Evolutionary conservation across 1,140 invertebrate species (phyloP).

Genomic region (Cotesia typhae): DNA sequence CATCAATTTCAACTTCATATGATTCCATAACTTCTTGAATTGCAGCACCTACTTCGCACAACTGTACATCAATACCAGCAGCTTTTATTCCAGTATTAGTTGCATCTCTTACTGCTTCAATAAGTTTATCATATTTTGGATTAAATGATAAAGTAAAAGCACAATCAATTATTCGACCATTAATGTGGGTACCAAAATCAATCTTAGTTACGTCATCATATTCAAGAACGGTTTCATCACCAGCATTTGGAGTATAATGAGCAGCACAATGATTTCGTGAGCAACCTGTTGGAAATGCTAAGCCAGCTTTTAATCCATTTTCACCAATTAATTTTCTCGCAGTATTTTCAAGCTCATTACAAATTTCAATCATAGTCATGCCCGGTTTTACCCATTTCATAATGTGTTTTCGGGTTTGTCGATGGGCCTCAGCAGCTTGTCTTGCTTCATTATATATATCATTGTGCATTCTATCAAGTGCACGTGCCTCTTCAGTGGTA

Average conservation of each 20-base stretch:
- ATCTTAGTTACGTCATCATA: conserved; percentile 99
- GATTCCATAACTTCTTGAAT: conserved; percentile 99
- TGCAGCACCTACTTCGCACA: conserved; percentile 97
- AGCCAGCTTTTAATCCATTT: conserved; percentile 93
- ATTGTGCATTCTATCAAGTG: conserved; percentile 80
- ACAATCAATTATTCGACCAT: conserved; percentile 98
- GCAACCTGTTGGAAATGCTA: conserved; percentile 99
- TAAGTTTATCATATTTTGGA: conserved; percentile 93
- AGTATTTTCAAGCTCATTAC: conserved; percentile 93
- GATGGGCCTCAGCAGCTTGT: conserved; percentile 95
- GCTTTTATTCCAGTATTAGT: conserved; percentile 97
- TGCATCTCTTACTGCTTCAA: conserved; percentile 96
- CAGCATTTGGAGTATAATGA: conserved; percentile 99
- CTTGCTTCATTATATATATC: conserved; percentile 96
- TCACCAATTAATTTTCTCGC: conserved; percentile 93
- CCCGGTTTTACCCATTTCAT: conserved; percentile 81
- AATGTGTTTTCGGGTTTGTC: conserved; percentile 74
- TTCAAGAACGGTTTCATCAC: conserved; percentile 92
- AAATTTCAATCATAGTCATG: conserved; percentile 99
- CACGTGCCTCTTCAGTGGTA: conserved; percentile 89
- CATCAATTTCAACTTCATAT: conserved; percentile 97
- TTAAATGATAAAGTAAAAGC: conserved; percentile 98
- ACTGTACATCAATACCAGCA: conserved; percentile 95
- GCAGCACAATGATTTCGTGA: conserved; percentile 98
- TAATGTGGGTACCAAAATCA: conserved; percentile 99